Base-by-base conservation (phyloP, 1,140 invertebrate species). In the Meteorus sp. region DNA sequence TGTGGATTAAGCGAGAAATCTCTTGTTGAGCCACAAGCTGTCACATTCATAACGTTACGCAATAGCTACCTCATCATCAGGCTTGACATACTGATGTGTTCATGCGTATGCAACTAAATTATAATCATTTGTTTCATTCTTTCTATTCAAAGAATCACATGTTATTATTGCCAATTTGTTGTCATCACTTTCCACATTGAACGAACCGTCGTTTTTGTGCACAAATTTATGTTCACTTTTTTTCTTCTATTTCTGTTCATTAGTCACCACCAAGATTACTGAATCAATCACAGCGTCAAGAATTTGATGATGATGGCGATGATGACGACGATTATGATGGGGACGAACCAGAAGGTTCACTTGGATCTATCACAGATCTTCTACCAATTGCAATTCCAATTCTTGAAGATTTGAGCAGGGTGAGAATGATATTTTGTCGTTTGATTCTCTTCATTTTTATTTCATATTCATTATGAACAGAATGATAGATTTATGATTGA, bases 401-500 rank as follows among this genome's bases (percentile, higher is more conserved):
- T 54, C 58, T 80, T 2, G 74, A 79, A 56, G 78, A 79, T 52
- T 66, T 80, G 3, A 79, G 76, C 60, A 70, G 79, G 44, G 78
- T 80, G 73, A 73, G 68, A 54, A 54, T 51, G 6, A 20, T 47
- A 25, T 11, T 27, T 47, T 43, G n/a, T 19, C 9, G 52, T 48
- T 31, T 35, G 15, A 17, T 4, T 23, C 31, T 25, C 15, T 27
- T 25, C 15, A 2, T 8, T 50, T 2, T 22, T 31, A 13, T 15
- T 4, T 48, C 22, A 23, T 15, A 2, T 33, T 41, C 4, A 23
- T 15, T 4, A 27, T 48, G 5, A n/a, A 11, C 27, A n/a, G 23
- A 15, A 23, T 27, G n/a, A 37, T 9, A 31, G 15, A 45, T 5
- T 6, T 19, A 47, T 57, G 13, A 15, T 39, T n/a, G n/a, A n/a